phyloP scores from a whole-genome alignment of 2,113 vertebrate species.

The Pterophyllum scalare region DNA sequence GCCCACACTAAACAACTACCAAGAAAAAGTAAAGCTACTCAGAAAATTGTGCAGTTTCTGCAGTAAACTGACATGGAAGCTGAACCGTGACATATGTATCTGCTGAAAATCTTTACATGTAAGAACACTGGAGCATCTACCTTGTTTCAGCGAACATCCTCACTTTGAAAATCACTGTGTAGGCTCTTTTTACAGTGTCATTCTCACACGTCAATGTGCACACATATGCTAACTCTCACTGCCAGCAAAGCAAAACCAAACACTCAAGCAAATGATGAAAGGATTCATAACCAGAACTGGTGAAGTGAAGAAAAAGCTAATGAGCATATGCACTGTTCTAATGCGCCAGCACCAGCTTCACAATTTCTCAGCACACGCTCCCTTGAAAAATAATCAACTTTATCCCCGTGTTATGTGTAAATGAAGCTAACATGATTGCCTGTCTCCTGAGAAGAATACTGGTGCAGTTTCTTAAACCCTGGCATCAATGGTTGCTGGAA shows the following conservation, averaged over 20 bases:
- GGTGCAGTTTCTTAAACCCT: background rate
- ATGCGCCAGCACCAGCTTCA: slow-evolving; percentile 1
- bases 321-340: slow-evolving; percentile 28
- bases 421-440: slow-evolving; percentile 10
- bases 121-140: background rate
- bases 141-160: background rate
- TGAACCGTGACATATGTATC: background rate
- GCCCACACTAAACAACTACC: slow-evolving; percentile 19
- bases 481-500: background rate
- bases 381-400: slow-evolving; percentile 16
- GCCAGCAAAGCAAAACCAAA: background rate
- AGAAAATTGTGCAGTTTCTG: background rate
- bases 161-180: background rate
- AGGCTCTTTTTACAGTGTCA: background rate
- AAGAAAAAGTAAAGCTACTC: background rate
- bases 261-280: slow-evolving; percentile 7
- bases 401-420: background rate
- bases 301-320: slow-evolving; percentile 45
- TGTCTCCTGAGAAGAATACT: background rate
- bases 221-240: background rate
- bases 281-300: slow-evolving; percentile 46
- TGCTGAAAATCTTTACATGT: background rate
- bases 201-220: background rate
- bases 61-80: background rate
- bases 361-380: background rate